These are phyloP conservation scores for Echinarachnius parma DNA, from an alignment of 53 echinoderm and acorn worm species.

Conservation along the genomic window DNA sequence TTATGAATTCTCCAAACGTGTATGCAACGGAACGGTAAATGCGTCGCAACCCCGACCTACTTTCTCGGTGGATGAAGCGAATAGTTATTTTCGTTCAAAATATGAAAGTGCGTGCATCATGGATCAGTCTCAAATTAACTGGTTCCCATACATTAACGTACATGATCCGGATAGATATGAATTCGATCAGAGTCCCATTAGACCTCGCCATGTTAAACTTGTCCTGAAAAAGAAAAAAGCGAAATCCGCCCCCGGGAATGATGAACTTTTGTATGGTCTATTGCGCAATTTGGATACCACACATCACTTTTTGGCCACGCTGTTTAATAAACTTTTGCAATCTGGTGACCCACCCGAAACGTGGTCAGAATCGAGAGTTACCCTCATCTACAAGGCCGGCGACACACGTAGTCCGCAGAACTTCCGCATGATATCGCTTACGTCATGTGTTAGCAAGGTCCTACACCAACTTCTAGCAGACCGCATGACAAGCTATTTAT, in stretches of 20 bases:
- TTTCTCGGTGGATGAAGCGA: slow-evolving; percentile 28
- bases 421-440: slow-evolving; percentile 42
- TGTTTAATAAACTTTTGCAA: slow-evolving; percentile 19
- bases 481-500: slow-evolving; percentile 5
- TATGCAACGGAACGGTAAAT: slow-evolving; percentile 19
- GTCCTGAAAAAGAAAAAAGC: too few species aligned
- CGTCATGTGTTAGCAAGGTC: slow-evolving; percentile 37
- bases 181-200: too few species aligned
- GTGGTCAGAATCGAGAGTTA: slow-evolving; percentile 36
- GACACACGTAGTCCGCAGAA: slow-evolving; percentile 30
- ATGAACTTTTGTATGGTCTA: slow-evolving; percentile 27
- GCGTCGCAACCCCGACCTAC: neutral
- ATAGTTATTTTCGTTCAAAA: slow-evolving; percentile 4
- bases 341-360: slow-evolving; percentile 4
- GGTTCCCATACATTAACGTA: slow-evolving; percentile 23
- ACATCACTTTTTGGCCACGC: slow-evolving; percentile 28
- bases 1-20: slow-evolving; percentile 19
- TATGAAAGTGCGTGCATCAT: neutral
- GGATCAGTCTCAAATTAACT: slow-evolving; percentile 1
- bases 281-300: slow-evolving; percentile 2
- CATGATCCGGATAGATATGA: neutral
- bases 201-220: too few species aligned
- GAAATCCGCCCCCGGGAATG: slow-evolving; percentile 28
- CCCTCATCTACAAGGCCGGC: slow-evolving; percentile 34
- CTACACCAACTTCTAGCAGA: slow-evolving; percentile 40